These are phyloP conservation scores for Meghimatium bilineatum DNA, from an alignment of 2,888 invertebrate genomes.

Conservation along the genomic window DNA sequence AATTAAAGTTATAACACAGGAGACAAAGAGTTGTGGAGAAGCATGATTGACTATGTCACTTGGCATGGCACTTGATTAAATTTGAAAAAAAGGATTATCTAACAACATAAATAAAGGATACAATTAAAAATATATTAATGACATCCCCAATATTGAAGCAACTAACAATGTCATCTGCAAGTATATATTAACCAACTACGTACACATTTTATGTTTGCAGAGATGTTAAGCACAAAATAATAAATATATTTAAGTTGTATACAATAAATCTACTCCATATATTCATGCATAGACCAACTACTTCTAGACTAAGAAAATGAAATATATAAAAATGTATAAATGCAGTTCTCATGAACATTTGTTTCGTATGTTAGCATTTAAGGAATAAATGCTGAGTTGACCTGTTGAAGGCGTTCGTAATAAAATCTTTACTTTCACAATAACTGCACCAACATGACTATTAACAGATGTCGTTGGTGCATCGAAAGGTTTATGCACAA, in stretches of 20 bases:
- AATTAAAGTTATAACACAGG: too few species aligned
- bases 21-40: too few species aligned
- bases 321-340: background rate
- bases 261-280: background rate
- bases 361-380: background rate
- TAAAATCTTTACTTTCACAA: background rate
- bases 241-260: background rate
- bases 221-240: background rate
- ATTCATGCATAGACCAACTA: background rate
- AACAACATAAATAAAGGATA: too few species aligned
- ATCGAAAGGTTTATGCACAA: background rate
- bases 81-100: too few species aligned
- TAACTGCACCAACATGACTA: background rate
- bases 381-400: background rate
- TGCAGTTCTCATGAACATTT: background rate
- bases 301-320: background rate
- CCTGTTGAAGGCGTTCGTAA: background rate
- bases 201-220: background rate
- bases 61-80: too few species aligned
- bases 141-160: background rate
- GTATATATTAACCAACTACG: background rate
- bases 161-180: background rate
- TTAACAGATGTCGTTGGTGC: background rate
- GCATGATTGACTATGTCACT: too few species aligned
- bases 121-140: background rate